Evolutionary conservation across 2,113 vertebrate species (phyloP), one percentile per base, ranked within the genome.

Genomic region (Casuarius casuarius): DNA sequence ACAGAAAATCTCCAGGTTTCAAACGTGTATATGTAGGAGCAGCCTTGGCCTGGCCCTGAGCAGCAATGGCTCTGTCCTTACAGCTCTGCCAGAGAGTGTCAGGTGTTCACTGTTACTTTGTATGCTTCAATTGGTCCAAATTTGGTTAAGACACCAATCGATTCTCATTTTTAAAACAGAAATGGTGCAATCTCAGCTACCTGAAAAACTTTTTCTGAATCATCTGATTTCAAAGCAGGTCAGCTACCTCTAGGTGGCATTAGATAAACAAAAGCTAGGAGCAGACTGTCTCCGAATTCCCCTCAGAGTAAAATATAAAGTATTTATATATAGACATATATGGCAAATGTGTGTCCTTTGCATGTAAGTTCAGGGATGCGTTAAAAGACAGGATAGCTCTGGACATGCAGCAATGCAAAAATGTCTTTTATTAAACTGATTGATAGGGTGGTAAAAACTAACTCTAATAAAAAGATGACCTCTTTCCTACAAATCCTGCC

Each of bases 391-490:
- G 44, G 25, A 29, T 51, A 44, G 4, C 9, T 59, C 31, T 18
- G 26, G 46, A 22, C 15, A 3, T 0, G 1, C 28, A 22, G 0
- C 1, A 5, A 4, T 13, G 20, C 2, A 46, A 29, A 38, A 38
- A 38, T 38, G 38, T 38, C 38, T 38, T 23, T 59, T 83, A 17
- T 25, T 42, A 59, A 80, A 20, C 61, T n/a, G 38, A 21, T 8
- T 33, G 49, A 44, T 31, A 65, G 54, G 59, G 42, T 71, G 21
- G 12, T 19, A 28, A 42, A 87, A 70, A 66, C 10, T 3, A 12
- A 61, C 61, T 17, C 7, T 33, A 49, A 17, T 11, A 4, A 5
- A 54, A 49, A 29, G 42, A 22, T 14, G 9, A 9, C 33, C 17
- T 59, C 2, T 63, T 54, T 29, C 48, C 23, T 80, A 38, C 44